Evolutionary conservation across 2,888 invertebrate genomes (phyloP), one percentile per base, ranked within the genome.

Genomic region (Epiblema foenella): DNA sequence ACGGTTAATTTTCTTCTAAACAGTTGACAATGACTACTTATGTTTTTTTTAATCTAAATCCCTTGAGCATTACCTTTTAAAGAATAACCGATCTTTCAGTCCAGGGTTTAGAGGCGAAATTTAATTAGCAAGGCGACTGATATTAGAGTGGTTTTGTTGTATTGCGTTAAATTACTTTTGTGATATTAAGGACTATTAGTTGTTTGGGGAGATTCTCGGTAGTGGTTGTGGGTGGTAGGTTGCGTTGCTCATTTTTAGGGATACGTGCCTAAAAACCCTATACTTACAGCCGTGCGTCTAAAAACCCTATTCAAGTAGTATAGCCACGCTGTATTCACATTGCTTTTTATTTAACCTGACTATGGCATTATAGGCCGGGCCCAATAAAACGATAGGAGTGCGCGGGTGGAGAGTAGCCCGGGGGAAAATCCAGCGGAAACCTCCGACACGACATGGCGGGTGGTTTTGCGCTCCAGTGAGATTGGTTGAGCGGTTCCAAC

Each of bases 31-130:
- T 73, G 75, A 79, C 80, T 77, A 74, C 76, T 62, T 65, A 49
- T 51, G 69, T 73, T 80, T 81, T 79, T 81, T 76, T 75, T 69
- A 7, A 60, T n/a, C 11, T 18, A 77, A 79, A 79, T 77, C 77
- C 75, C 18, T 66, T 59, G 37, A 69, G 65, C 15, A n/a, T 60
- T 57, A 7, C 56, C 12, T 29, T 57, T 60, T 62, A 71, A 57
- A 60, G 71, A 39, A 70, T 57, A 62, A 56, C 60, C 49, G 66
- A 56, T 67, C 62, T 56, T 71, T 71, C 12, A 57, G 51, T 49
- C 9, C 18, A 67, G 15, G 49, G 24, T 33, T 60, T 71, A 71
- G 39, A 37, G 54, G 62, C 54, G 56, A 71, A 12, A 71, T 67
- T 71, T 24, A 71, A 67, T 62, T 57, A 66, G 24, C 60, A 54